Evolutionary conservation across 2,113 vertebrate species (phyloP).

Genomic region (Petaurus breviceps): DNA sequence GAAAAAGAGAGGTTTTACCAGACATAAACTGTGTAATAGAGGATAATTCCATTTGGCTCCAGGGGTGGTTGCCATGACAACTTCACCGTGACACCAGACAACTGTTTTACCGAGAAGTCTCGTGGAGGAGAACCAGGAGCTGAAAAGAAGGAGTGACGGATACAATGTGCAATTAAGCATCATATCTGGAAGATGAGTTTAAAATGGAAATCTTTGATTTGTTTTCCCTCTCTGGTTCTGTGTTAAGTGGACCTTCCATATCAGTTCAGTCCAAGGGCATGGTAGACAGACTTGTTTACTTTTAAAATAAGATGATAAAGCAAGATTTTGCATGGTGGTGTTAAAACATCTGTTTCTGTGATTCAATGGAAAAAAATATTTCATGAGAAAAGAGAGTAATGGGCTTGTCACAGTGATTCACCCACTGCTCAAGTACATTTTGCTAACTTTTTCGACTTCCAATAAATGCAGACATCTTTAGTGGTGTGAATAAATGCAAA

Average conservation of each 20-base stretch:
- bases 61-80: constrained; percentile 94
- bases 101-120: constrained; percentile 89
- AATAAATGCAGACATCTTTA: constrained; percentile 79
- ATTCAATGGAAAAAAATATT: constrained; percentile 86
- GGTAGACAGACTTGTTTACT: constrained; percentile 78
- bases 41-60: constrained; percentile 95
- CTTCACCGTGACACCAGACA: constrained; percentile 92
- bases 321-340: constrained; percentile 85
- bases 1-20: constrained; percentile 89
- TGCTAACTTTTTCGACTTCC: constrained; percentile 68
- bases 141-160: constrained; percentile 83
- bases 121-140: constrained; percentile 94
- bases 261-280: constrained; percentile 55
- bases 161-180: constrained; percentile 73
- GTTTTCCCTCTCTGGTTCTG: constrained; percentile 56
- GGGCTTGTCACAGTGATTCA: constrained; percentile 81
- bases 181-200: constrained; percentile 38
- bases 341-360: constrained; percentile 88
- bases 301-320: constrained; percentile 82
- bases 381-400: constrained; percentile 85
- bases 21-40: constrained; percentile 93
- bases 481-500: constrained; percentile 74
- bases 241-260: constrained; percentile 66
- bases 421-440: constrained; percentile 75
- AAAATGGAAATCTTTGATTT: constrained; percentile 42